Conservation (phyloP, 2,797 vertebrate genomes). For the Halcyon badia region DNA sequence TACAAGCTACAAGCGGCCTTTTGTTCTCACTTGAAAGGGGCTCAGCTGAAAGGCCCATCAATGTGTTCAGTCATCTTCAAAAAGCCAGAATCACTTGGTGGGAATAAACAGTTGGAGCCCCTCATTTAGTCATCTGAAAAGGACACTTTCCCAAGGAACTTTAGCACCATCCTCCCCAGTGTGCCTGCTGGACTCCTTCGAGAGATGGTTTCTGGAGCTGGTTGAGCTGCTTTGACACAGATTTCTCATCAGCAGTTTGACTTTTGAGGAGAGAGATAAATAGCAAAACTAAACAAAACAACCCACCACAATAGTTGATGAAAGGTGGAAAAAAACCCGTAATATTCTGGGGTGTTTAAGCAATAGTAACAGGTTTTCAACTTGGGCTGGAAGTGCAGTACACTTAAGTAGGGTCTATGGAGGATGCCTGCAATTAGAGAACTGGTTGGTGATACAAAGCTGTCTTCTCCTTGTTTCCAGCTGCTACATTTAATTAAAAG, state of each 20-base stretch:
- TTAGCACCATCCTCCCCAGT: not conserved
- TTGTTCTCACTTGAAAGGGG: conserved; percentile 59
- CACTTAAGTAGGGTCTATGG: not conserved
- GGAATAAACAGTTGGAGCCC: conserved; percentile 6
- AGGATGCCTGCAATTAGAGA: conserved; percentile 44
- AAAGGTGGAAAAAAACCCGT: not conserved
- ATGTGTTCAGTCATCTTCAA: conserved; percentile 40
- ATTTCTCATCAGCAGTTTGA: not conserved
- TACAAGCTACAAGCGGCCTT: conserved; percentile 18
- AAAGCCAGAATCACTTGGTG: not conserved
- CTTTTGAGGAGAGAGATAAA: not conserved
- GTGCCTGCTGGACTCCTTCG: not conserved
- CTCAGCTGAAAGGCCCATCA: conserved; percentile 49
- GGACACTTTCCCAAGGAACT: conserved; percentile 18
- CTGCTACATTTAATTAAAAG: conserved; percentile 77
- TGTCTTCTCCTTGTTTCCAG: conserved; percentile 69
- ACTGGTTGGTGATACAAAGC: conserved; percentile 41
- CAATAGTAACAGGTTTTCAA: not conserved
- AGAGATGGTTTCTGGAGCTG: not conserved
- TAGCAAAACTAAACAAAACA: not conserved
- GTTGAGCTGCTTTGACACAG: not conserved
- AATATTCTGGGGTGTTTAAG: not conserved
- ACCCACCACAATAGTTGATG: not conserved
- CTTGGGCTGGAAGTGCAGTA: not conserved
- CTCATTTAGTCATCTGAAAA: conserved; percentile 2